These are phyloP conservation scores for Sympetrum striolatum DNA, from an alignment of 2,888 invertebrate species.

Conservation along the genomic window DNA sequence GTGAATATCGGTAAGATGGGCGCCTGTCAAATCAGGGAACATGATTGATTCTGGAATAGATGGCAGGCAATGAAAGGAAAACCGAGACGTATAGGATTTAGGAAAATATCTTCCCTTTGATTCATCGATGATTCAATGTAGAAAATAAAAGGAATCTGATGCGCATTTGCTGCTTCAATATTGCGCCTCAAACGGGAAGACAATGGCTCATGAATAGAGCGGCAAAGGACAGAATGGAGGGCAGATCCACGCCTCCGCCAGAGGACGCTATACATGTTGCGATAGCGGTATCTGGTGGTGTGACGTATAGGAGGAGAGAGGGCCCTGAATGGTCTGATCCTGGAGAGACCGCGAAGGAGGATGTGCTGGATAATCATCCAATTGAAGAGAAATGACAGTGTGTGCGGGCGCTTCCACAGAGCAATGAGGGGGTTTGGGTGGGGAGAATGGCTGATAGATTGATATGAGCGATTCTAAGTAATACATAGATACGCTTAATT, in stretches of 20 bases:
- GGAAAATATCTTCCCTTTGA: too few relatives aligned
- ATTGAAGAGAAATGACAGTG: background rate
- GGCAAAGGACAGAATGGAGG: background rate
- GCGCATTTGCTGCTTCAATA: too few relatives aligned
- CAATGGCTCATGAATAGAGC: background rate
- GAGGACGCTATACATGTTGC: background rate
- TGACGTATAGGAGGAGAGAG: background rate
- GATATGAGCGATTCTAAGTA: background rate
- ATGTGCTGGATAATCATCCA: conserved; percentile 33
- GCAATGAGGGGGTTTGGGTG: background rate
- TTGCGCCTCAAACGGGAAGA: too few relatives aligned
- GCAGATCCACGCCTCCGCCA: background rate
- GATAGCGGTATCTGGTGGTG: background rate
- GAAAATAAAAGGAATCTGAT: too few relatives aligned
- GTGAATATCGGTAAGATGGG: too few relatives aligned
- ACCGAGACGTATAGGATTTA: too few relatives aligned
- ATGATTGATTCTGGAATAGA: too few relatives aligned
- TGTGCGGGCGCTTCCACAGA: background rate
- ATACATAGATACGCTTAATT: too few relatives aligned
- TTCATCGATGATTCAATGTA: too few relatives aligned
- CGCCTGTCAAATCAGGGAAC: too few relatives aligned
- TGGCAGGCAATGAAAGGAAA: too few relatives aligned
- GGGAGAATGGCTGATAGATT: background rate
- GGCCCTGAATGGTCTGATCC: conserved; percentile 10
- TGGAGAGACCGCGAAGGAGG: background rate